These are phyloP conservation scores for Babyrousa celebensis DNA, from an alignment of 2,797 vertebrate genomes.

Conservation along the genomic window DNA sequence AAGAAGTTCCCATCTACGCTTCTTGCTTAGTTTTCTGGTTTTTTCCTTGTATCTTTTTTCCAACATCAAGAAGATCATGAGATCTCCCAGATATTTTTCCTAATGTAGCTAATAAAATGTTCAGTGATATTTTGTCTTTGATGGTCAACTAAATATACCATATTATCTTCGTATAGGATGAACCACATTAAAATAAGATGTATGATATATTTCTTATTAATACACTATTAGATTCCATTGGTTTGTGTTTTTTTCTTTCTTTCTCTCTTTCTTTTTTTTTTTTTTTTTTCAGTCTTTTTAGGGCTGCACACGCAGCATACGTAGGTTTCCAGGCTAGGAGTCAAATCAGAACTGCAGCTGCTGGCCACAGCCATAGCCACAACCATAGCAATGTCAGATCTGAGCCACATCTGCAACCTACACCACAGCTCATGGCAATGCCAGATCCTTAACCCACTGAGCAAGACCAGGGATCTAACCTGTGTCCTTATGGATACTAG, in stretches of 20 bases:
- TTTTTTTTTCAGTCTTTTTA: no score
- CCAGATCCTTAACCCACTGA: no score
- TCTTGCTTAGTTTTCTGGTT: not conserved
- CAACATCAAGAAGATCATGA: not conserved
- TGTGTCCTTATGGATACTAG: no score
- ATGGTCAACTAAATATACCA: not conserved
- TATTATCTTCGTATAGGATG: not conserved
- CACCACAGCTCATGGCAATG: no score
- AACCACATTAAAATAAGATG: not conserved
- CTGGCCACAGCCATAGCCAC: no score
- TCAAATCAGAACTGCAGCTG: no score
- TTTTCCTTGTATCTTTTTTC: not conserved
- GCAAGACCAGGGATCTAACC: no score
- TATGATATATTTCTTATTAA: not conserved
- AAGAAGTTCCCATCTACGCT: not conserved
- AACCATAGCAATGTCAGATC: no score
- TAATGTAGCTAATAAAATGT: not conserved
- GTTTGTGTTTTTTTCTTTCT: not conserved
- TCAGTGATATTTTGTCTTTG: not conserved
- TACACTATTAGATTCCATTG: not conserved
- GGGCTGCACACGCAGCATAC: no score
- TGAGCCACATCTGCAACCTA: no score
- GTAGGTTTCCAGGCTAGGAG: no score
- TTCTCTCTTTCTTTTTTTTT: no score
- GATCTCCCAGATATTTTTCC: not conserved